Percentiles rank a stretch among this genome's conserved stretches.
phyloP scores from a whole-genome alignment of 2,888 invertebrate species.

The Stenoptilia bipunctidactyla region DNA sequence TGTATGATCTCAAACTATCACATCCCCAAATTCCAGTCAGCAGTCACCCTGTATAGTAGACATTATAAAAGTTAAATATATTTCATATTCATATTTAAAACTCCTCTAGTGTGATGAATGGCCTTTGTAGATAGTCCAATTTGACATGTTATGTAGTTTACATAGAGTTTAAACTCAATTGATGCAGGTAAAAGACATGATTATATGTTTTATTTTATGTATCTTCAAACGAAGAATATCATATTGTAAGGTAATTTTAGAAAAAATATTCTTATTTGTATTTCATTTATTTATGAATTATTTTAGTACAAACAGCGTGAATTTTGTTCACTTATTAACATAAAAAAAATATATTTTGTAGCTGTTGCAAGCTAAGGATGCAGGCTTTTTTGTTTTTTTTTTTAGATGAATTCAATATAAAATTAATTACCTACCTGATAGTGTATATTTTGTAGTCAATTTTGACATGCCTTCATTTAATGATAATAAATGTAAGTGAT shows the following conservation, averaged over 20 bases:
- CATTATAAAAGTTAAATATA: no score
- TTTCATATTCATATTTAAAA: no score
- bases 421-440: no score
- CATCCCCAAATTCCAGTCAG: no score
- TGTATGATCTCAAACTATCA: no score
- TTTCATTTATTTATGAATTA: constrained; percentile 9
- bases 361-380: no score
- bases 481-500: no score
- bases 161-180: not conserved
- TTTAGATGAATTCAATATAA: no score
- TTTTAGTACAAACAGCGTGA: constrained; percentile 20
- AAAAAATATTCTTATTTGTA: not conserved
- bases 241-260: not conserved
- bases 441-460: not conserved
- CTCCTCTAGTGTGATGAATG: no score
- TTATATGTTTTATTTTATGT: not conserved
- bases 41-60: no score
- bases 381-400: no score
- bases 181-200: not conserved
- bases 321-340: not conserved
- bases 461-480: not conserved
- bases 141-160: not conserved
- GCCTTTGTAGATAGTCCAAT: constrained; percentile 1
- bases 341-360: no score
- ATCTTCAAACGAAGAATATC: not conserved